Percentiles rank a stretch among this genome's conserved stretches.
Conservation (phyloP, 2,797 vertebrate species). For the Acanthurus leucopareius region DNA sequence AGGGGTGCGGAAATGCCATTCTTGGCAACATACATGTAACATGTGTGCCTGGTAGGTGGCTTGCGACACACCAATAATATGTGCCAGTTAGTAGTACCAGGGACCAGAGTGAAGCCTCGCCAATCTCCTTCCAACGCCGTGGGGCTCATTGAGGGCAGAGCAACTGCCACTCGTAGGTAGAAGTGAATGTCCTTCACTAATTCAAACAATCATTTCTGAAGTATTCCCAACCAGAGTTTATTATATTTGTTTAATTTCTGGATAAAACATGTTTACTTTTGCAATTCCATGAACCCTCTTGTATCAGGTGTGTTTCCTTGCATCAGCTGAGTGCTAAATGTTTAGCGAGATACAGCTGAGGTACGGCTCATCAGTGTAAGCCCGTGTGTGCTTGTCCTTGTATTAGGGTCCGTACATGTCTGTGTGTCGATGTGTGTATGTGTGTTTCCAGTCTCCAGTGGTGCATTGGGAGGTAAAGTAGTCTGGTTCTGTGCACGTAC, state of each 20-base stretch:
- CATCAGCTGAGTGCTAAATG: constrained; percentile 19
- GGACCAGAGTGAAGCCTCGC: constrained; percentile 73
- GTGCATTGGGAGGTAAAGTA: constrained; percentile 64
- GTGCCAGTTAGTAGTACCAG: constrained; percentile 81
- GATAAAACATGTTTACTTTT: background rate
- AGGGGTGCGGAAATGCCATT: constrained; percentile 84
- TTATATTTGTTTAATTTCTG: background rate
- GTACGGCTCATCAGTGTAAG: constrained; percentile 1
- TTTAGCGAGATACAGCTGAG: background rate
- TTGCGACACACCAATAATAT: constrained; percentile 60
- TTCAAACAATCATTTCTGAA: constrained; percentile 34
- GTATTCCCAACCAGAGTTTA: constrained; percentile 11
- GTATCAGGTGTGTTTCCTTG: background rate
- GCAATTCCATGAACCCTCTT: constrained; percentile 1
- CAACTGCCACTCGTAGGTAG: constrained; percentile 26
- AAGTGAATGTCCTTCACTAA: constrained; percentile 61
- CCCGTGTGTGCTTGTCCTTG: constrained; percentile 54
- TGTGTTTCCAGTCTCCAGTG: constrained; percentile 50
- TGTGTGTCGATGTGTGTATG: background rate
- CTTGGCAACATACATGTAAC: constrained; percentile 84
- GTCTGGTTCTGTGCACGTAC: constrained; percentile 71
- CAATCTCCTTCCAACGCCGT: constrained; percentile 73
- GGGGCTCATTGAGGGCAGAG: constrained; percentile 63
- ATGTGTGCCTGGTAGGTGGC: constrained; percentile 84
- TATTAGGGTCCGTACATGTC: constrained; percentile 28